phyloP scores from a whole-genome alignment of 2,888 invertebrate genomes.

The Coleophora flavipennella region DNA sequence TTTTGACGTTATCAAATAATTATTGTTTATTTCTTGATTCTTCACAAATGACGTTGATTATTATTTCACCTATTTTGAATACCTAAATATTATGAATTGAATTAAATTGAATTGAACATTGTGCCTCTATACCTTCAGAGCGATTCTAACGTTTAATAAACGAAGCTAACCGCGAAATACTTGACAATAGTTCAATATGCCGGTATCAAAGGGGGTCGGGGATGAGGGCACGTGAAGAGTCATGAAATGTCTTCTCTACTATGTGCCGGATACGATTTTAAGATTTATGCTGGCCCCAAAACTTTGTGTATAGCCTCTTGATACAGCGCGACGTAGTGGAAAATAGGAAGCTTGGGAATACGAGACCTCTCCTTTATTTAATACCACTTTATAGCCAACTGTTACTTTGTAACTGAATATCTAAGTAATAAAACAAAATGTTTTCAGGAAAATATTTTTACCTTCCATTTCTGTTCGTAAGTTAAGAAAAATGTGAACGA shows the following conservation, averaged over 20 bases:
- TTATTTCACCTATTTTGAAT: too few species aligned
- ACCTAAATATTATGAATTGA: too few species aligned
- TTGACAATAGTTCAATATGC: slow-evolving; percentile 11
- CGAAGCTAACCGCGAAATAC: slow-evolving; percentile 13
- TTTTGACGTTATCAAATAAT: too few species aligned
- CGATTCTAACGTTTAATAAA: slow-evolving; percentile 6
- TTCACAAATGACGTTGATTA: too few species aligned
- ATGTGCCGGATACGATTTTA: slow-evolving; percentile 30
- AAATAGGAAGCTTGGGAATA: slow-evolving; percentile 22
- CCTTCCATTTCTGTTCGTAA: background rate
- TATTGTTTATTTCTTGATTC: too few species aligned
- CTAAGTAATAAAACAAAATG: background rate
- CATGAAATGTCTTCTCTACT: slow-evolving; percentile 33
- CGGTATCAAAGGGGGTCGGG: slow-evolving; percentile 19
- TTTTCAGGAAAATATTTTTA: background rate
- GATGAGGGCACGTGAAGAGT: slow-evolving; percentile 28
- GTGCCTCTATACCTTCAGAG: too few species aligned
- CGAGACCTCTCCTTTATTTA: background rate
- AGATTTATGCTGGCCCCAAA: slow-evolving; percentile 38
- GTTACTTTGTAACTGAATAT: background rate
- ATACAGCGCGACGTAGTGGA: slow-evolving; percentile 31
- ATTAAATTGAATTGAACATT: too few species aligned
- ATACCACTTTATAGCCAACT: background rate
- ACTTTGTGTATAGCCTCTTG: slow-evolving; percentile 32
- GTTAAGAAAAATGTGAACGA: background rate